phyloP scores from a whole-genome alignment of 1,140 invertebrate species.

The Littorina saxatilis region DNA sequence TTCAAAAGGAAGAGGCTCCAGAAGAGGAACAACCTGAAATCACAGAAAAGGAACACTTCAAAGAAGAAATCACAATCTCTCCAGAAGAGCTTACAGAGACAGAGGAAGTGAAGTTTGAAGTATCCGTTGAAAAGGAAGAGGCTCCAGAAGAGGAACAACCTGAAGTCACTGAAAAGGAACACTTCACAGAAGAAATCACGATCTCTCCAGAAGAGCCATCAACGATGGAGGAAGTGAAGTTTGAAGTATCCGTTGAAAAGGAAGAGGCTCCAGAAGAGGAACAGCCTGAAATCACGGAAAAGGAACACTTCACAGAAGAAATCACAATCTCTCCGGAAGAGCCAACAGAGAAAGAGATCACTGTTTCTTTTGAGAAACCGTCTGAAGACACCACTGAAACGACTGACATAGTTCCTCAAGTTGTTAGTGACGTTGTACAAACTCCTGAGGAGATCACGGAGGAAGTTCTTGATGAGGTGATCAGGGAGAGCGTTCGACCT shows the following conservation, averaged over 20 bases:
- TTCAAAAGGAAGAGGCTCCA: constrained; percentile 42
- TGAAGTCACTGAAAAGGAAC: constrained; percentile 22
- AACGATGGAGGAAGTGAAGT: neutral
- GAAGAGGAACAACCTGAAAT: constrained; percentile 48
- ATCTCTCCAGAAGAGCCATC: constrained; percentile 23
- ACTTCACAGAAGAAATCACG: constrained; percentile 39
- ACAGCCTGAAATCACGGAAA: neutral
- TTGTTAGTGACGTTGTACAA: constrained; percentile 8
- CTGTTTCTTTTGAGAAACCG: neutral
- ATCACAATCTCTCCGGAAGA: too few relatives aligned
- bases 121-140: neutral
- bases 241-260: neutral
- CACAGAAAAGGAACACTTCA: constrained; percentile 3
- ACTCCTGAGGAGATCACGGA: constrained; percentile 24
- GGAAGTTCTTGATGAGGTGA: constrained; percentile 16
- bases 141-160: constrained; percentile 5
- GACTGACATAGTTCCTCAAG: neutral
- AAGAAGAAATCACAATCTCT: constrained; percentile 37
- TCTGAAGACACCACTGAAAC: neutral
- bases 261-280: constrained; percentile 2
- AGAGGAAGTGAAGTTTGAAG: constrained; percentile 21
- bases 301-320: too few relatives aligned
- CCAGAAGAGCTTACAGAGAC: neutral
- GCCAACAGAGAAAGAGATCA: constrained; percentile 23
- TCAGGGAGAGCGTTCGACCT: constrained; percentile 14